Percentiles rank a stretch among this genome's conserved stretches.
These are phyloP conservation scores for Drosophila bifasciata DNA, from an alignment of 1,140 invertebrate genomes.

Conservation along the genomic window DNA sequence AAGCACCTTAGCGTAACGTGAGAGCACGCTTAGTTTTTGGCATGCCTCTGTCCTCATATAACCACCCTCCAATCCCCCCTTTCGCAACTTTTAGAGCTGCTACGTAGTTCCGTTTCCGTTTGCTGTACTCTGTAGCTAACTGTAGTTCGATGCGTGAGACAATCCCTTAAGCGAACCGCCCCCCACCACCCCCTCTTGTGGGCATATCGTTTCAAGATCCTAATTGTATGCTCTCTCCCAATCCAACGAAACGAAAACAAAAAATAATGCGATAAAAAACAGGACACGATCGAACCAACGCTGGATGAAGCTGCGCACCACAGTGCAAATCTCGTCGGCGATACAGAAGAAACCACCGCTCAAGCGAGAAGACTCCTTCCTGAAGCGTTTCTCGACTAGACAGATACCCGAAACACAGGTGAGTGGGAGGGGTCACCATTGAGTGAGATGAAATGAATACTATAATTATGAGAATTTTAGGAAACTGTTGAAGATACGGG, in stretches of 20 bases:
- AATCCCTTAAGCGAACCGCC: slow-evolving; percentile 22
- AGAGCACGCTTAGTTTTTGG: slow-evolving; percentile 43
- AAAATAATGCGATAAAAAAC: slow-evolving; percentile 31
- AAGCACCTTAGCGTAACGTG: slow-evolving; percentile 39
- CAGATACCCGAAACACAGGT: slow-evolving; percentile 95
- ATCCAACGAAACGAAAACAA: slow-evolving; percentile 23
- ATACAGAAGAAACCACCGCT: slow-evolving; percentile 93
- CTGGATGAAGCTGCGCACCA: slow-evolving; percentile 97
- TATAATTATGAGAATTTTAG: slow-evolving; percentile 25
- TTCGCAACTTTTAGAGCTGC: no score
- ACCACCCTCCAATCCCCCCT: no score
- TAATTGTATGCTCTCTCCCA: neutral
- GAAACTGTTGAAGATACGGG: slow-evolving; percentile 88
- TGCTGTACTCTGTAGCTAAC: slow-evolving; percentile 24
- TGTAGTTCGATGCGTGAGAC: slow-evolving; percentile 53
- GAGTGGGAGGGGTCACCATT: slow-evolving; percentile 73
- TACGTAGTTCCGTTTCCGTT: neutral
- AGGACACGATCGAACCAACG: slow-evolving; percentile 95
- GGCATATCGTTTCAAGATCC: neutral
- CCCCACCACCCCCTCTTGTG: no score
- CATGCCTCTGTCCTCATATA: neutral
- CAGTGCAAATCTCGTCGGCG: slow-evolving; percentile 95
- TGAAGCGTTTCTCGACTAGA: slow-evolving; percentile 96
- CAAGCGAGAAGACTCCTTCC: slow-evolving; percentile 95
- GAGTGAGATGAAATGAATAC: neutral